Base-by-base conservation (phyloP, 1,140 invertebrate genomes). In the Argopecten irradians region DNA sequence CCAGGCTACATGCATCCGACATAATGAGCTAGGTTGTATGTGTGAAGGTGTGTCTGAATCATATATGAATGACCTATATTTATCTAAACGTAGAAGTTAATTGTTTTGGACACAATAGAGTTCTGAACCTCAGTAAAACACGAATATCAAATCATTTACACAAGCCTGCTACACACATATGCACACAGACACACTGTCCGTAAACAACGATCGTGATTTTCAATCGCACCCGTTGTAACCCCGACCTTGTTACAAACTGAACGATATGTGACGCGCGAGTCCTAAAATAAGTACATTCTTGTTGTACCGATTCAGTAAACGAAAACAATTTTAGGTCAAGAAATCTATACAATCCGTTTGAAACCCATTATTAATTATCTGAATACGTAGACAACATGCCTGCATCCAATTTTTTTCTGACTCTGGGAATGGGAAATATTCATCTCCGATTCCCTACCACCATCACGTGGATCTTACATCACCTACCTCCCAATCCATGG, bases 11-110 rank as follows among this genome's bases (percentile, higher is more conserved):
- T n/a, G n/a, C n/a, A 16, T n/a, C 55, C 28, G 28, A 71, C n/a
- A 71, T 71, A 71, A 71, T 71, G 55, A 71, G 55, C 22, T 71
- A 28, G n/a, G 8, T n/a, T 71, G 28, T 71, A 71, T 1, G 28
- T 39, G 55, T n/a, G 55, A 71, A 71, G n/a, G 43, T 46, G 43
- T 46, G 43, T 46, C 55, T 71, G 55, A 71, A 71, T 71, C 55
- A 71, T 71, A 71, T 71, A 71, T 71, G 55, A 71, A 71, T 71
- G 55, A 71, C 55, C 55, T 71, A 71, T n/a, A 28, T 71, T 71
- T 71, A n/a, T 28, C 55, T n/a, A 22, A 71, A 71, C 2, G 28
- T 71, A 71, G 5, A n/a, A 71, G 8, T 3, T 28, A 28, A 28
- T 71, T 28, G 55, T n/a, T 28, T 71, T 11, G 19, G 28, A 28